Evolutionary conservation across 1,140 invertebrate species (phyloP).

Genomic region (Lanistes nyassanus): DNA sequence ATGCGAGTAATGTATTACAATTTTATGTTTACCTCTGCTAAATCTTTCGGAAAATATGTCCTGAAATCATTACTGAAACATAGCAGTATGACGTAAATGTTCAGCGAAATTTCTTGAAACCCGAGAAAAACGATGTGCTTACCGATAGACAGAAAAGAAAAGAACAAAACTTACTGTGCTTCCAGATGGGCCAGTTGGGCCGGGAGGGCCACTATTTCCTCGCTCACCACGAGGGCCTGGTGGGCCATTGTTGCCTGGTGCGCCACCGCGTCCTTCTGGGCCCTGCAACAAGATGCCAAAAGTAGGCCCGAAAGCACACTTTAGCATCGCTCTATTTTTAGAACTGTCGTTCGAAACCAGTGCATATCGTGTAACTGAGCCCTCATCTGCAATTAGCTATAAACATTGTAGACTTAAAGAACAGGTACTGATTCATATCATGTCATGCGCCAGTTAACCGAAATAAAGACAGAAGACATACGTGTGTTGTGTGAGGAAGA

Average conservation of each 20-base stretch:
- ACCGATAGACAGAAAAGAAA: neutral
- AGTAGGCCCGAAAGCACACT: neutral
- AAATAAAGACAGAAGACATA: neutral
- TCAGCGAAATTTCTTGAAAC: neutral
- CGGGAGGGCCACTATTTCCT: conserved; percentile 33
- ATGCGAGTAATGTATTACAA: too few relatives aligned
- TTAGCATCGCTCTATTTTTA: neutral
- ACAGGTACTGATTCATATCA: too few relatives aligned
- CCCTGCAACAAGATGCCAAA: neutral
- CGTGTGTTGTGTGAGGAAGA: neutral
- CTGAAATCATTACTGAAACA: neutral
- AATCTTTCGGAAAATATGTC: neutral
- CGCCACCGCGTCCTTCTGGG: conserved; percentile 17
- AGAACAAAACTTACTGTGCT: conserved; percentile 5
- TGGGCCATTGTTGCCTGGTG: conserved; percentile 15
- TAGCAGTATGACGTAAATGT: too few relatives aligned
- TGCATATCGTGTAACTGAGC: too few relatives aligned
- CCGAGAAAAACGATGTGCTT: neutral
- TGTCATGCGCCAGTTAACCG: too few relatives aligned
- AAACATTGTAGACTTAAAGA: too few relatives aligned
- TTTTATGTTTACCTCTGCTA: too few relatives aligned
- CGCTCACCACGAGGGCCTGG: conserved; percentile 36
- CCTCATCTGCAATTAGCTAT: too few relatives aligned
- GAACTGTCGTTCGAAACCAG: neutral
- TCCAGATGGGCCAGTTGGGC: conserved; percentile 37